Base-by-base conservation (phyloP, 2,113 vertebrate species). In the Megaptera novaeangliae region DNA sequence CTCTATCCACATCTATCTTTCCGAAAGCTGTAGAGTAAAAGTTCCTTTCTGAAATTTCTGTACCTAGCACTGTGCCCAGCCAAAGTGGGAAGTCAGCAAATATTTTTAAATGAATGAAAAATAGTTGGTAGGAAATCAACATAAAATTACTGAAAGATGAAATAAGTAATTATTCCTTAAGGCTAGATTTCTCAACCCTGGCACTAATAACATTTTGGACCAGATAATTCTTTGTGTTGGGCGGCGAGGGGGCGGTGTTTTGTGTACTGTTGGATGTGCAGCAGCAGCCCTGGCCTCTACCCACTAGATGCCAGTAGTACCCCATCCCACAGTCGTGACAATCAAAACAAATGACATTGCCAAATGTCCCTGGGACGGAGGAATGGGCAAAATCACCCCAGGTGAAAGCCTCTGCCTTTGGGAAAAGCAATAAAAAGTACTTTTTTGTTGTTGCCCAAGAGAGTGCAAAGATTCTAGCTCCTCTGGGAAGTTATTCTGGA, bases 31-130 rank as follows among this genome's bases (percentile, higher is more conserved):
- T 0, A 61, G 2, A 39, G 12, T 52, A 18, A 31, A 31, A 91
- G 74, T 59, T 92, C 44, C 44, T 93, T 87, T 78, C 88, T 69
- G 64, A 91, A 93, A 82, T 31, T 78, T 88, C 63, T 78, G 41
- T 21, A 81, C 11, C 46, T 69, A 61, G 44, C 49, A 93, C 41
- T 27, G 39, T 14, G 52, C 7, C 55, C 36, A 57, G 57, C 13
- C 49, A 71, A 96, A 96, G 44, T 81, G 44, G 21, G 11, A 87
- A 52, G 44, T 36, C 36, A 88, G 57, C 84, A 69, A 91, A 81
- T 74, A 66, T 83, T 94, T 93, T 97, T 88, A 88, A 97, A 74
- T 64, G 15, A 95, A 80, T 59, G 31, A 78, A 90, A 80, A 86
- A 83, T 14, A 34, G 72, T 3, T 55, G 21, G 66, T 46, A 72